Evolutionary conservation across 2,888 invertebrate species (phyloP).

Genomic region (Thera britannica): DNA sequence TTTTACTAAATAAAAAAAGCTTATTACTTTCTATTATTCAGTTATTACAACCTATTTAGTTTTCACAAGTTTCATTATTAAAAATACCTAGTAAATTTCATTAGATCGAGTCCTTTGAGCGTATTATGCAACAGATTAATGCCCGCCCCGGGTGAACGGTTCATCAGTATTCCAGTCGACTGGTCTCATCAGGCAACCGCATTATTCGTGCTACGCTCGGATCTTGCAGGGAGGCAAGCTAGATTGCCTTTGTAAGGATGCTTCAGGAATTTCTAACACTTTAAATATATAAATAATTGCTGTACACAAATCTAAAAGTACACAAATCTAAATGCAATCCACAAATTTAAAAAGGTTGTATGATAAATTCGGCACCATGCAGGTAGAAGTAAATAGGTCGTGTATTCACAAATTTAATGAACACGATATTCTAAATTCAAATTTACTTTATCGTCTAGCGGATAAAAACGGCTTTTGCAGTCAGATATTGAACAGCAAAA

Average conservation of each 20-base stretch:
- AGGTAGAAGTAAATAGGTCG: too few species aligned
- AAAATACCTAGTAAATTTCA: conserved; percentile 28
- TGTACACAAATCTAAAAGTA: too few species aligned
- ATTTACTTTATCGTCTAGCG: too few species aligned
- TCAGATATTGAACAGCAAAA: too few species aligned
- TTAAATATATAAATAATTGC: background rate
- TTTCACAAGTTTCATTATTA: conserved; percentile 10
- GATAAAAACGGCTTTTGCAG: too few species aligned
- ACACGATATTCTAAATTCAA: too few species aligned
- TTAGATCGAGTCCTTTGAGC: conserved; percentile 32
- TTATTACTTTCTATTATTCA: background rate
- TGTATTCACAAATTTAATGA: too few species aligned
- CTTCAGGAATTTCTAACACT: background rate
- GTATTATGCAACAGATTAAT: conserved; percentile 63
- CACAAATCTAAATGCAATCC: too few species aligned
- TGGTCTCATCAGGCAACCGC: conserved; percentile 60
- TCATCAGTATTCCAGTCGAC: conserved; percentile 69
- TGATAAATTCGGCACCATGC: too few species aligned
- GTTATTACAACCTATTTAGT: background rate
- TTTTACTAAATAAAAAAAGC: too few species aligned
- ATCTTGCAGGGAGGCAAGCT: conserved; percentile 32
- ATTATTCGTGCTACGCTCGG: conserved; percentile 48
- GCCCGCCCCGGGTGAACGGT: conserved; percentile 51
- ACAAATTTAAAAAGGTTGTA: too few species aligned
- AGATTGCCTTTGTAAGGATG: background rate